These are phyloP conservation scores for Zhuqinia jingwanae DNA, from an alignment of 2,888 invertebrate species.

Conservation along the genomic window DNA sequence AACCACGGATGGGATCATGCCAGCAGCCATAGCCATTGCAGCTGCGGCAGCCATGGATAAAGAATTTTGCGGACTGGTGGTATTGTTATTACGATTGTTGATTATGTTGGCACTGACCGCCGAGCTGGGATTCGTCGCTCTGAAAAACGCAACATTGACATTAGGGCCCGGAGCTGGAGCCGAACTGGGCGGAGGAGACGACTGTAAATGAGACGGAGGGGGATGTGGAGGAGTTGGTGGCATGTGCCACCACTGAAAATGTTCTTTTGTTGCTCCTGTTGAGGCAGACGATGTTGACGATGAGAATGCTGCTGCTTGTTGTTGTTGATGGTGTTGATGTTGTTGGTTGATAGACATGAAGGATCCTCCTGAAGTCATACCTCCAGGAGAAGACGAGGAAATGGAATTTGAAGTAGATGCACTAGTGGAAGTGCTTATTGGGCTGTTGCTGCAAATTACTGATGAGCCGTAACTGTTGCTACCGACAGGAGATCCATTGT, in stretches of 20 bases:
- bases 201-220: slow-evolving; percentile 70
- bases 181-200: slow-evolving; percentile 69
- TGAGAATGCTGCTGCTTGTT: slow-evolving; percentile 35
- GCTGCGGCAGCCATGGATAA: slow-evolving; percentile 71
- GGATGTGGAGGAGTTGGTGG: slow-evolving; percentile 73
- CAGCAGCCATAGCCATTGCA: slow-evolving; percentile 70
- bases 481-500: slow-evolving; percentile 46
- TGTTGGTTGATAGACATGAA: slow-evolving; percentile 68
- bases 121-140: slow-evolving; percentile 51
- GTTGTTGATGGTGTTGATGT: slow-evolving; percentile 44
- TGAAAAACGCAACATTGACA: slow-evolving; percentile 70
- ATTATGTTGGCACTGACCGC: slow-evolving; percentile 62
- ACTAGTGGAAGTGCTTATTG: slow-evolving; percentile 13
- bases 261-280: slow-evolving; percentile 72
- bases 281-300: slow-evolving; percentile 32
- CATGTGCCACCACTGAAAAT: slow-evolving; percentile 78
- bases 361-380: slow-evolving; percentile 63
- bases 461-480: slow-evolving; percentile 56
- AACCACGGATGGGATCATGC: slow-evolving; percentile 63
- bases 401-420: slow-evolving; percentile 52
- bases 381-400: slow-evolving; percentile 47
- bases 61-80: slow-evolving; percentile 59
- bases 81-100: slow-evolving; percentile 50
- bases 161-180: slow-evolving; percentile 63
- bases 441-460: slow-evolving; percentile 55